Conservation (phyloP, 2,888 invertebrate genomes). For the Dicycla oo region DNA sequence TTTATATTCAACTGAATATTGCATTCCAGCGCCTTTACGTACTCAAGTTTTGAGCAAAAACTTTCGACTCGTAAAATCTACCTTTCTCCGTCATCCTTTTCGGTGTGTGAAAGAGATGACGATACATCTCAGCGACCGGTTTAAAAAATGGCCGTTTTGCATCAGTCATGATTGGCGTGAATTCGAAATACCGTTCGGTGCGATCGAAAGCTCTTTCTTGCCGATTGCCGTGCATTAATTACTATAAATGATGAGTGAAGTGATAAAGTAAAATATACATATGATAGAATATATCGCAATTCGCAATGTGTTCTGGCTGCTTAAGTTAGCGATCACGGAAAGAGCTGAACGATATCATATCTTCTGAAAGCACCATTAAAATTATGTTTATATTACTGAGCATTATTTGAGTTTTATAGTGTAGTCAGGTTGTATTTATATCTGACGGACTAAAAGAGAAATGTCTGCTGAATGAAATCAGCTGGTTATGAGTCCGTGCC, state of each 20-base stretch:
- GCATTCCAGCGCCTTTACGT: constrained; percentile 75
- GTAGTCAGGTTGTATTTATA: constrained; percentile 44
- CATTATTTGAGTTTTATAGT: constrained; percentile 44
- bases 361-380: constrained; percentile 47
- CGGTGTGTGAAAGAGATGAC: constrained; percentile 40
- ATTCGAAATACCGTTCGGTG: constrained; percentile 73
- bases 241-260: constrained; percentile 61
- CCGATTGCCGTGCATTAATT: constrained; percentile 68
- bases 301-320: constrained; percentile 25
- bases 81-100: constrained; percentile 54
- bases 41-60: constrained; percentile 69
- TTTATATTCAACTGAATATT: constrained; percentile 74
- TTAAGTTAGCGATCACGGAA: constrained; percentile 6
- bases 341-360: constrained; percentile 5
- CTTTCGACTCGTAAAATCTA: constrained; percentile 59
- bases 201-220: constrained; percentile 64
- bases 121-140: constrained; percentile 13
- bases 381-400: constrained; percentile 32
- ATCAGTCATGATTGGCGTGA: constrained; percentile 75
- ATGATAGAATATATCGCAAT: constrained; percentile 21
- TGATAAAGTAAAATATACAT: constrained; percentile 52
- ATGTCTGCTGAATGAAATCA: constrained; percentile 47
- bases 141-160: constrained; percentile 53
- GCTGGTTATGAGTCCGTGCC: constrained; percentile 43
- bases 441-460: constrained; percentile 33